Evolutionary conservation across 2,113 vertebrate genomes (phyloP), one percentile per base, ranked within the genome.

Genomic region (Percopsis transmontana): DNA sequence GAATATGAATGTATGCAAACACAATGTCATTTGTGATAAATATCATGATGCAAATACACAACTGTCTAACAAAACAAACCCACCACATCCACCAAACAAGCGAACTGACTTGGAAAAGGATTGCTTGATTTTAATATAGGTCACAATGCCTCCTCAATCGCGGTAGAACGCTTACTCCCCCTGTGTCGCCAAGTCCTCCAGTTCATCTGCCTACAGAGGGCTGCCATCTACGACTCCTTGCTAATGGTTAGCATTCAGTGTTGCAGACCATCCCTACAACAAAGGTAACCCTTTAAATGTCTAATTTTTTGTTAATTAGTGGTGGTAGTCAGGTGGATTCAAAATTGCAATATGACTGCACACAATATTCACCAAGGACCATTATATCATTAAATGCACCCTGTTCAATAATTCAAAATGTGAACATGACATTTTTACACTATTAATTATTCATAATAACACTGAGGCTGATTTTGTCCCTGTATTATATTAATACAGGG

Each of bases 141-240:
- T 27, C 90, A 97, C 70, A 99, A 99, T 0, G 92, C 95, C 68
- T 92, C 93, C 0, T 76, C 87, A 27, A 58, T 94, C 38, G 91
- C 93, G 1, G 79, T 89, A 15, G 82, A 89, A 13, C 76, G 76
- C 0, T 70, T 97, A 1, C 85, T 95, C 20, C 70, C 79, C 18
- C 68, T 94, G 66, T 94, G 95, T 66, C 61, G 84, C 53, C 86
- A 89, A 2, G 87, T 98, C 0, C 91, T 99, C 0, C 94, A 92
- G 88, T 92, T 95, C 48, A 85, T 93, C 78, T 96, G 93, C 66
- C 91, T 99, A 2, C 80, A 92, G 56, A 92, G 91, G 47, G 80
- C 88, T 0, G 40, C 85, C 23, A 90, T 99, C 72, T 99, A 95
- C n/a, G 65, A 93, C 39, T 89, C 91, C 0, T 23, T 99, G 70